Base-by-base conservation (phyloP, 2,888 invertebrate genomes). In the Xylota sylvarum region DNA sequence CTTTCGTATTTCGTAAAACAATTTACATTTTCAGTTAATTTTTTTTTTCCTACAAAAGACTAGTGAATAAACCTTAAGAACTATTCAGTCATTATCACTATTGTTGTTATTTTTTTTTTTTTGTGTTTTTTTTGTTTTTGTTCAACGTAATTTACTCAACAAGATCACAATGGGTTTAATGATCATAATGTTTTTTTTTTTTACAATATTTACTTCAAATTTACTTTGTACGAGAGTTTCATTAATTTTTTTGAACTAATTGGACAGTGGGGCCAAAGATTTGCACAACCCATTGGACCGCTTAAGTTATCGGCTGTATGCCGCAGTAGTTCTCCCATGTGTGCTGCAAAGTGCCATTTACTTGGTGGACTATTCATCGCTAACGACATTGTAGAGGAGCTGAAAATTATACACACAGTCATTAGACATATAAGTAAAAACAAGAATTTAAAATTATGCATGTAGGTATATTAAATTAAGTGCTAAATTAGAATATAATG, bases 301-400 rank as follows among this genome's bases (percentile, higher is more conserved):
- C 92, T 92, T 9, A 91, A 77, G 60, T 90, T 89, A 80, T 93
- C 93, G 7, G 91, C 90, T 0, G 93, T 92, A 58, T 91, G 91
- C 2, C 91, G 90, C 78, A 93, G 88, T n/a, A 93, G 79, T 80
- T 93, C 92, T 6, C 93, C 93, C 93, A 93, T 93, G 52, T 93
- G 93, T 5, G 92, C 92, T 1, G 93, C 93, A 88, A 92, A 93
- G 80, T 93, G 93, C 92, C 93, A 93, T 85, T 92, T 92, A 60
- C 92, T 92, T 9, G 93, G 92, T 67, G 92, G 90, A 77, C 91
- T 89, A 88, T 92, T 92, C 92, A 92, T 92, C 69, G 92, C 91
- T 89, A 93, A 89, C 48, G 92, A 92, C 91, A 93, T 91, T 2
- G 93, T 92, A 23, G 93, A 92, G 19, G 92, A 92, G 89, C 93